Percentiles rank a stretch among this genome's conserved stretches.
phyloP scores from a whole-genome alignment of 2,888 invertebrate species.

The Plebejus melissa region DNA sequence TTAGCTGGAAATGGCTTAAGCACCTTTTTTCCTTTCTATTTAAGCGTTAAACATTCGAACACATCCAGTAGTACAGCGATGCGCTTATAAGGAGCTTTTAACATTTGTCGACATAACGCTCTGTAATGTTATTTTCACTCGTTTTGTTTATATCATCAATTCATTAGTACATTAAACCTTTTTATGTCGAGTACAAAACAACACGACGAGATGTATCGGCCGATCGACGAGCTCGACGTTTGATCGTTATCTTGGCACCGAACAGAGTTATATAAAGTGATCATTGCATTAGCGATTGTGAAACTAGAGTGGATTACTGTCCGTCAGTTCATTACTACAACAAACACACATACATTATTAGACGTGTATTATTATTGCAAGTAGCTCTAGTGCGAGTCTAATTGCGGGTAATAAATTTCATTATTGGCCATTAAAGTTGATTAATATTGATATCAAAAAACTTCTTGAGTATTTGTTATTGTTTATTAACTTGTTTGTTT shows the following conservation, averaged over 20 bases:
- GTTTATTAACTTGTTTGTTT: background rate
- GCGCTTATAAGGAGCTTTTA: background rate
- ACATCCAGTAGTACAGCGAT: background rate
- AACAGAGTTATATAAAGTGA: constrained; percentile 1
- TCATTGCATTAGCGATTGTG: background rate
- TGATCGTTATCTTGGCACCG: background rate
- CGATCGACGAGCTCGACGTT: background rate
- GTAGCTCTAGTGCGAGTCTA: background rate
- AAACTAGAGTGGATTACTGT: constrained; percentile 8
- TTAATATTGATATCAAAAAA: background rate
- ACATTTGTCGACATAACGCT: background rate
- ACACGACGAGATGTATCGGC: background rate
- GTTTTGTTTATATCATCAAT: constrained; percentile 11
- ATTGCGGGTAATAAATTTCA: background rate
- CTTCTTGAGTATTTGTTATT: too few relatives aligned
- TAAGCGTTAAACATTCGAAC: background rate
- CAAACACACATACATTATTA: background rate
- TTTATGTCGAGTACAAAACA: background rate
- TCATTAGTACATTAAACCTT: constrained; percentile 1
- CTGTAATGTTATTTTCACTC: background rate
- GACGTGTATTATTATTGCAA: background rate
- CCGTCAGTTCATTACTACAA: background rate
- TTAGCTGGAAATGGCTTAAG: background rate
- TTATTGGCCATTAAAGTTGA: background rate
- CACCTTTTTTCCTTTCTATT: background rate